These are phyloP conservation scores for Poecile atricapillus DNA, from an alignment of 2,113 vertebrate genomes.

Conservation along the genomic window DNA sequence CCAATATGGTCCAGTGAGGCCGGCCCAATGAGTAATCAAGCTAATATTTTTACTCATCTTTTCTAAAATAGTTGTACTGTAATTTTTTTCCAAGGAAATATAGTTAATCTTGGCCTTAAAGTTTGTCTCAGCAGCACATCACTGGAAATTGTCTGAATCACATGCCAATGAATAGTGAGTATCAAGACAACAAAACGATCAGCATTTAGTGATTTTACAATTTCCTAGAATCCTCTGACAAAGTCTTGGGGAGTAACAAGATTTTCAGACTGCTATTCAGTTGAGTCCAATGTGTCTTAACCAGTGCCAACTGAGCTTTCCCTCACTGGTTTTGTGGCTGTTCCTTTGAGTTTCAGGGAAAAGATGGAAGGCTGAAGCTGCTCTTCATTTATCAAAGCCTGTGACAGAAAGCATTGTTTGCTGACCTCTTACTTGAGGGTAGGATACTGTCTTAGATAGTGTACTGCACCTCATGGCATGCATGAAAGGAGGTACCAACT, in stretches of 20 bases:
- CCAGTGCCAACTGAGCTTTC: background rate
- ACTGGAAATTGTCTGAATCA: conserved; percentile 49
- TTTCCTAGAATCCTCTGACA: background rate
- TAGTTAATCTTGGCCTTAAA: conserved; percentile 9
- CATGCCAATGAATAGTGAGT: background rate
- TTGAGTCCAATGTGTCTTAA: background rate
- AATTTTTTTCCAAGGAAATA: conserved; percentile 64
- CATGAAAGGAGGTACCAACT: background rate
- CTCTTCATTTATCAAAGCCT: background rate
- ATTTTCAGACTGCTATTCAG: background rate
- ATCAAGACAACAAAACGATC: background rate
- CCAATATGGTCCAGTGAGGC: background rate
- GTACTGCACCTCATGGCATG: background rate
- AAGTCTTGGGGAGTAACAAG: background rate
- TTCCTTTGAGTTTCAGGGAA: background rate
- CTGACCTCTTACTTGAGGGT: background rate
- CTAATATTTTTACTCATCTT: conserved; percentile 25
- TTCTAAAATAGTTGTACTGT: conserved; percentile 30
- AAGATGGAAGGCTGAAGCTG: background rate
- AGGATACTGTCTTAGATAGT: background rate
- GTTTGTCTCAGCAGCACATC: conserved; percentile 11
- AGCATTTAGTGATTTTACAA: background rate
- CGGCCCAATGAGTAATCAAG: background rate
- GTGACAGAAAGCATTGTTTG: background rate
- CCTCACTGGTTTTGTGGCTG: background rate